Conservation (phyloP, 2,888 invertebrate species). For the Mechanitis messenoides region DNA sequence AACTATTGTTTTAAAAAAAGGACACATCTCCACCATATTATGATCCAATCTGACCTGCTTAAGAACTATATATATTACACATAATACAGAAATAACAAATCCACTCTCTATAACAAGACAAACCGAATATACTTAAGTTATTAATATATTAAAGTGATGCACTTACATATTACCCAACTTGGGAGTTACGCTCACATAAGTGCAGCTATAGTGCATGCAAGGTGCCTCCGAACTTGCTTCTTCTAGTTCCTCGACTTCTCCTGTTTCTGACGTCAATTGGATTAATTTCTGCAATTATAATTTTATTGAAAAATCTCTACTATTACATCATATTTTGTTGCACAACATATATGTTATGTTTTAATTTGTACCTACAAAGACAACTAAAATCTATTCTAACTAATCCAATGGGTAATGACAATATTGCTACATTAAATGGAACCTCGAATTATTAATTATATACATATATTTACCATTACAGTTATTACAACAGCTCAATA, state of each 20-base stretch:
- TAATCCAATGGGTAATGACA: too few species aligned
- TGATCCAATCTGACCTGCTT: neutral
- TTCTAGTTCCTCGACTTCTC: slow-evolving; percentile 56
- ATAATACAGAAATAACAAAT: neutral
- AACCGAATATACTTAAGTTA: neutral
- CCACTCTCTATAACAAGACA: neutral
- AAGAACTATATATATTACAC: neutral
- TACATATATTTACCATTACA: too few species aligned
- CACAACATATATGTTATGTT: slow-evolving; percentile 6
- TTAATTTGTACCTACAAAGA: neutral
- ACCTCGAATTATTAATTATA: too few species aligned
- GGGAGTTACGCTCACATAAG: slow-evolving; percentile 65
- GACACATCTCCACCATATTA: neutral
- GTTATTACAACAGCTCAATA: neutral
- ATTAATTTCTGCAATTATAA: slow-evolving; percentile 48
- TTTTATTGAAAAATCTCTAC: slow-evolving; percentile 13
- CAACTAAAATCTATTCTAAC: too few species aligned
- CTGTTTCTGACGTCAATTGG: slow-evolving; percentile 51
- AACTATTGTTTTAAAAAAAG: neutral
- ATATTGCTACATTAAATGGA: too few species aligned
- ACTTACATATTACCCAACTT: slow-evolving; percentile 62
- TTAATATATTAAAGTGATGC: neutral
- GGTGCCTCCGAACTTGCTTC: slow-evolving; percentile 49
- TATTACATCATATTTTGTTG: neutral
- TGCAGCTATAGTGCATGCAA: slow-evolving; percentile 66